Evolutionary conservation across 2,113 vertebrate genomes (phyloP).

Genomic region (Antigone vipio): DNA sequence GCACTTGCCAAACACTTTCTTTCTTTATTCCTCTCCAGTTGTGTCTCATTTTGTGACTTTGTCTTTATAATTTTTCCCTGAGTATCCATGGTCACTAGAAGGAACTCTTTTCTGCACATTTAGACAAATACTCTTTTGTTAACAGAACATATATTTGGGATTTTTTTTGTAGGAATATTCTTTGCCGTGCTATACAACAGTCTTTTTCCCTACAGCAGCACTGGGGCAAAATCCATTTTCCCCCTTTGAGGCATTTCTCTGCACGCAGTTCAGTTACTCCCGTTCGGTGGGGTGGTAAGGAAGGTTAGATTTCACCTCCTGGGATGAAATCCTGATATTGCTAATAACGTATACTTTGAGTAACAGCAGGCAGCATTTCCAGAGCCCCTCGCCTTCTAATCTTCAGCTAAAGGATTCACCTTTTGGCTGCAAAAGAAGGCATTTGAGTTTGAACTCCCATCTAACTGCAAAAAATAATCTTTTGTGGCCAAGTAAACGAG

Average conservation of each 20-base stretch:
- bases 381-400: neutral
- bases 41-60: neutral
- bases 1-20: constrained; percentile 16
- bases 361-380: neutral
- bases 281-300: neutral
- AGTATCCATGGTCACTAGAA: neutral
- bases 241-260: neutral
- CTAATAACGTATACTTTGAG: neutral
- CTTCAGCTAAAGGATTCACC: neutral
- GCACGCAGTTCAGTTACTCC: neutral
- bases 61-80: neutral
- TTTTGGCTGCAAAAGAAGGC: neutral
- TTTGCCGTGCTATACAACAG: neutral
- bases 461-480: neutral
- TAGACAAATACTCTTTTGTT: neutral
- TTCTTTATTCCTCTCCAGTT: neutral
- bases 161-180: neutral
- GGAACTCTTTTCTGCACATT: neutral
- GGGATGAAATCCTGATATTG: neutral
- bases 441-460: neutral
- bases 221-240: neutral
- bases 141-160: neutral
- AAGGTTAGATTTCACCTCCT: neutral
- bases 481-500: neutral
- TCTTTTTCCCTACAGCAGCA: neutral